Conservation (phyloP, 2,888 invertebrate species). For the Camponotus fellah region DNA sequence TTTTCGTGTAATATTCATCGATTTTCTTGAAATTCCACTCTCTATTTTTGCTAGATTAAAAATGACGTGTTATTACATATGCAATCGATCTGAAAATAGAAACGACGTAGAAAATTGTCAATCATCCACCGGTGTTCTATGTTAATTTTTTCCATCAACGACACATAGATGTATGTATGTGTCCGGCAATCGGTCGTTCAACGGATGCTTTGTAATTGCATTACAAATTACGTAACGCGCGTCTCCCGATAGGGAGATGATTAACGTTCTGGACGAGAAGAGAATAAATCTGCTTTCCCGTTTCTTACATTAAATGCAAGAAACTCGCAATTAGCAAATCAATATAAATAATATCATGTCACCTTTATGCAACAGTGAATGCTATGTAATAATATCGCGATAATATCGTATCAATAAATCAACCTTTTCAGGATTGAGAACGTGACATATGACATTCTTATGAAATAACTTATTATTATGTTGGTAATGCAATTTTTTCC, state of each 20-base stretch:
- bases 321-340: slow-evolving; percentile 19
- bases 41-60: not conserved
- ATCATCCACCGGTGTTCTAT: not conserved
- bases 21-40: not conserved
- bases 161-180: not conserved
- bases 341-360: not conserved
- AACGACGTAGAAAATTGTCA: slow-evolving; percentile 17
- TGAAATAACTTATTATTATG: not conserved
- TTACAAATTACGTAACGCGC: slow-evolving; percentile 11
- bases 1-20: slow-evolving; percentile 5
- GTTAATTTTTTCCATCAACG: not conserved
- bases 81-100: not conserved
- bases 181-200: slow-evolving; percentile 12
- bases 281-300: slow-evolving; percentile 21
- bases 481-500: not conserved
- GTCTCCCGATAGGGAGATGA: not conserved
- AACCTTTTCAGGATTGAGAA: not conserved
- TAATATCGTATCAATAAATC: not conserved
- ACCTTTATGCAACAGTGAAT: slow-evolving; percentile 20
- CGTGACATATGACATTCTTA: not conserved
- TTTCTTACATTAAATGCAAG: slow-evolving; percentile 14
- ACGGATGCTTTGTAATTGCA: slow-evolving; percentile 22
- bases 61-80: slow-evolving; percentile 1
- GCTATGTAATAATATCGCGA: slow-evolving; percentile 6
- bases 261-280: slow-evolving; percentile 16